phyloP scores from a whole-genome alignment of 2,888 invertebrate species.

The Seladonia tumulorum region DNA sequence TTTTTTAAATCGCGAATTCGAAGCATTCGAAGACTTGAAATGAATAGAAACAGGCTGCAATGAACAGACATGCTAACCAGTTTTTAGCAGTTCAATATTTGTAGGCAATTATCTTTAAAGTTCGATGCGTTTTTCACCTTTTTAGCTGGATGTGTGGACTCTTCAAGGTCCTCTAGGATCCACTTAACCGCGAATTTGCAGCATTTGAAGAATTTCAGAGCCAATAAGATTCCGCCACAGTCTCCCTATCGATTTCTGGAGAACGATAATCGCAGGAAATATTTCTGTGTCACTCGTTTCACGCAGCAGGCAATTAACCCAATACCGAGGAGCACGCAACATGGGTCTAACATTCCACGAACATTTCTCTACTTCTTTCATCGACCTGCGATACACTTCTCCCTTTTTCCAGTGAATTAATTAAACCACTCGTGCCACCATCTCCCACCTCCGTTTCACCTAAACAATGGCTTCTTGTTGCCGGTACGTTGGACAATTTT shows the following conservation, averaged over 20 bases:
- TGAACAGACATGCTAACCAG: neutral
- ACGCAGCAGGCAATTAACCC: slow-evolving; percentile 52
- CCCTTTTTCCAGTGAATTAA: neutral
- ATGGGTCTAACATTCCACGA: slow-evolving; percentile 51
- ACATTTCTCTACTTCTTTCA: slow-evolving; percentile 1
- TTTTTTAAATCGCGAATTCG: no score
- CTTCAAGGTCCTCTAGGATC: neutral
- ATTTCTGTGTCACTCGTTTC: slow-evolving; percentile 49
- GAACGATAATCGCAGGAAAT: slow-evolving; percentile 44
- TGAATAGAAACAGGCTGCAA: neutral
- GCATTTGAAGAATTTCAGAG: neutral
- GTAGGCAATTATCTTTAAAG: no score
- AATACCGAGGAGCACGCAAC: slow-evolving; percentile 47
- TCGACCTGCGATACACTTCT: slow-evolving; percentile 4
- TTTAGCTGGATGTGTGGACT: neutral
- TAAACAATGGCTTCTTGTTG: neutral
- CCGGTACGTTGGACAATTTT: neutral
- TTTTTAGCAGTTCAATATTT: no score
- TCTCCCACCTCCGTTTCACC: neutral
- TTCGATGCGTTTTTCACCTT: no score
- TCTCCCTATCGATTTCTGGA: slow-evolving; percentile 28
- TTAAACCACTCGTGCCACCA: neutral
- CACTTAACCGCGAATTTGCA: slow-evolving; percentile 6
- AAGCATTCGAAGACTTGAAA: neutral
- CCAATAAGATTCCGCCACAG: slow-evolving; percentile 10